These are phyloP conservation scores for Coenonympha glycerion DNA, from an alignment of 2,888 invertebrate genomes.

Conservation along the genomic window DNA sequence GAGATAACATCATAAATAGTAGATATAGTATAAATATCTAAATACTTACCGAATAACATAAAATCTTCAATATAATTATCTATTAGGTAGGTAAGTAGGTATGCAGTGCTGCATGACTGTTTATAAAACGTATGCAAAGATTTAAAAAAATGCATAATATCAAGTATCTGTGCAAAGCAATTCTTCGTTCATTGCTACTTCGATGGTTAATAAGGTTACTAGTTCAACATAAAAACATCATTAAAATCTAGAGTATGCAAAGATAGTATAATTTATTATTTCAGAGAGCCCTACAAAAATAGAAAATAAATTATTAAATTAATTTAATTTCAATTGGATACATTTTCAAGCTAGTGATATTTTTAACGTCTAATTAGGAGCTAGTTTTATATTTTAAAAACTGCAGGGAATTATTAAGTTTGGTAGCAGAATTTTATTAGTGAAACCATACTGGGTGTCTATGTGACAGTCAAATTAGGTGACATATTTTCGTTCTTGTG, in stretches of 20 bases:
- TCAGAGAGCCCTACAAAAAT: background rate
- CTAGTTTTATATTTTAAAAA: too few species aligned
- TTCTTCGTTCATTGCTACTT: conserved; percentile 11
- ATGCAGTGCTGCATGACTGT: too few species aligned
- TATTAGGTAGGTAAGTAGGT: too few species aligned
- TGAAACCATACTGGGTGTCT: too few species aligned
- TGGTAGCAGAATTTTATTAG: too few species aligned
- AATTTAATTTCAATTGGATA: too few species aligned
- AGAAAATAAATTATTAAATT: background rate
- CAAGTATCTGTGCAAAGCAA: background rate
- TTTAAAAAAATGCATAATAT: background rate
- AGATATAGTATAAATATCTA: too few species aligned
- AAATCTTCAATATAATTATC: too few species aligned
- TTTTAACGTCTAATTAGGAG: background rate
- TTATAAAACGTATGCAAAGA: background rate
- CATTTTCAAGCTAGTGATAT: too few species aligned
- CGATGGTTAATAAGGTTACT: conserved; percentile 11
- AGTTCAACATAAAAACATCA: conserved; percentile 19
- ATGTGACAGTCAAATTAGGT: background rate
- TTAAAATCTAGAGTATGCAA: conserved; percentile 3
- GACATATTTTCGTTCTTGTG: background rate
- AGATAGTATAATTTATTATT: background rate
- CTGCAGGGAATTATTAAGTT: too few species aligned
- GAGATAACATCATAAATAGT: too few species aligned
- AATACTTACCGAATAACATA: too few species aligned